Evolutionary conservation across 2,888 invertebrate species (phyloP), one percentile per base, ranked within the genome.

Genomic region (Stramonita haemastoma): DNA sequence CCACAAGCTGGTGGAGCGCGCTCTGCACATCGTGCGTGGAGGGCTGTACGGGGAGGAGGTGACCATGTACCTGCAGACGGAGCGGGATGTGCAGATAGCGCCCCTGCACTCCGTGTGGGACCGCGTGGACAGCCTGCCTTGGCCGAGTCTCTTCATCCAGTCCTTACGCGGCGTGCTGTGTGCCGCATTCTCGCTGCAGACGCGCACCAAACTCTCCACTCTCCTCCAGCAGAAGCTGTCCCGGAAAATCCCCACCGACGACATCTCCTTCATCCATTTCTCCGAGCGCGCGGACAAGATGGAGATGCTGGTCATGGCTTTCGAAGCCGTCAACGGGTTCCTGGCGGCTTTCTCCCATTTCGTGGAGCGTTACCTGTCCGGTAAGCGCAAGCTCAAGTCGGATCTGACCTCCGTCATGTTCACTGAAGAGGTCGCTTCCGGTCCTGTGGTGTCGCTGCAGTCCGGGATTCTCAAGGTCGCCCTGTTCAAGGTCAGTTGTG

Each of bases 331-430:
- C 57, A 57, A 19, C n/a, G 84, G n/a, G 0, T 84, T 84, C 57
- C 29, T 84, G 56, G 84, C 84, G 22, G 84, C 84, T n/a, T 26
- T 84, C 56, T 57, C 57, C n/a, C 84, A 84, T 29, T 84, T 84
- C 19, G 57, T 84, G 57, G 36, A 84, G 13, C 84, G 84, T 57
- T 84, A 84, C 56, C 36, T 84, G 84, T 84, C 87, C 22, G 89
- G 89, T 29, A 89, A 34, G 57, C 57, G 89, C 46, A 89, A 89
- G 70, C 87, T 89, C 36, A 89, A 89, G 66, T 70, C 87, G 84
- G 87, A 89, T 26, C 81, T 89, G 57, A 89, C 89, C 15, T 84
- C 84, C 17, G 84, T 84, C 57, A 4, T 84, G 17, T 84, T 84
- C 57, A 57, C 84, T 4, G 84, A 84, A 29, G 84, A 84, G 29